A percentile compares a stretch with the other conserved stretches of the same genome.
phyloP scores from a whole-genome alignment of 2,888 invertebrate species.

The Crepidodera aurea region DNA sequence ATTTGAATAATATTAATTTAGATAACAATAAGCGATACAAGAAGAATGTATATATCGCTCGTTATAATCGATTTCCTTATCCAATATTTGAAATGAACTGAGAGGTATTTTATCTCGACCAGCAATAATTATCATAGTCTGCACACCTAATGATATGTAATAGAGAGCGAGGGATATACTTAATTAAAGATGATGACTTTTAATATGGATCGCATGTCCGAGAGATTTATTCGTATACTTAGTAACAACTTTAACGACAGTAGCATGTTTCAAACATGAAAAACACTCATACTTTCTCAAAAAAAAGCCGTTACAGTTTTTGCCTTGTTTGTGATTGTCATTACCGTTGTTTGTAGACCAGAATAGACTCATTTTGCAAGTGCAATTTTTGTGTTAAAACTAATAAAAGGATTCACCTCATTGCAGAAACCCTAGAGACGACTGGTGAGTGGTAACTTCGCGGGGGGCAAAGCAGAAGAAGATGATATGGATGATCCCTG shows the following conservation, averaged over 20 bases:
- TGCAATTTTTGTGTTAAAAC: no score
- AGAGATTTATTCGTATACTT: conserved; percentile 5
- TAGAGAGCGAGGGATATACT: conserved; percentile 22
- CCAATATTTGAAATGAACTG: conserved; percentile 10
- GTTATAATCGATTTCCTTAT: conserved; percentile 22
- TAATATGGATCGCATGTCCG: conserved; percentile 30
- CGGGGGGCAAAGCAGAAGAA: no score
- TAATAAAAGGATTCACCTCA: no score
- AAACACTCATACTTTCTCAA: neutral
- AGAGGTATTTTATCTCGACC: conserved; percentile 13
- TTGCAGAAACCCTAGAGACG: no score
- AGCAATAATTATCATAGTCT: conserved; percentile 17
- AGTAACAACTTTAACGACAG: conserved; percentile 15
- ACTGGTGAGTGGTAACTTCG: no score
- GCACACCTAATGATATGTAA: conserved; percentile 24
- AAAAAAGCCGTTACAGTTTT: conserved; percentile 8
- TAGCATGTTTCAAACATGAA: conserved; percentile 3
- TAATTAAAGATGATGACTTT: conserved; percentile 30
- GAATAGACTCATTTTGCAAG: neutral
- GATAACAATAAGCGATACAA: no score
- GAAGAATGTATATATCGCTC: no score
- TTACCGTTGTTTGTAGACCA: neutral
- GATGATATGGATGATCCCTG: no score
- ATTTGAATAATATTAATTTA: no score
- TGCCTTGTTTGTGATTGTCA: neutral